Evolutionary conservation across 1,140 invertebrate species (phyloP).

Genomic region (Drosophila bifasciata): DNA sequence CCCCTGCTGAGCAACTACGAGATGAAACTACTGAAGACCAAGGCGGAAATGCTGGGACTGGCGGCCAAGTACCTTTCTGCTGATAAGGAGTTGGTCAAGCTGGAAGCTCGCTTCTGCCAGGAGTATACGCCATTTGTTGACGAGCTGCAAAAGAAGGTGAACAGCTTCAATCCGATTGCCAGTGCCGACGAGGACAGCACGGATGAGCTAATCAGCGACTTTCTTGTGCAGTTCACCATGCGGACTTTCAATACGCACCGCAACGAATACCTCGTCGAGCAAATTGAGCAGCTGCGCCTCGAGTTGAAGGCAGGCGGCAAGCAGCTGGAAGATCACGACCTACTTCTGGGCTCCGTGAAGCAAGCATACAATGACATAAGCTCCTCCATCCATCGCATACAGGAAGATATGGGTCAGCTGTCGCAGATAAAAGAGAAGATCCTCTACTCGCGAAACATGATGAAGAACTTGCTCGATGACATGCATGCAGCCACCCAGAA

Average conservation of each 20-base stretch:
- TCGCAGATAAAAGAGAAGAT: constrained; percentile 82
- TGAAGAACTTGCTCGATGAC: constrained; percentile 68
- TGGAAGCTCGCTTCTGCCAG: constrained; percentile 59
- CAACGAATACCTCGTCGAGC: constrained; percentile 66
- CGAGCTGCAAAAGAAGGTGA: constrained; percentile 67
- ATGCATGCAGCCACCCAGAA: constrained; percentile 55
- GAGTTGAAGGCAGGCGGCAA: constrained; percentile 58
- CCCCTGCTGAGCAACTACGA: constrained; percentile 59
- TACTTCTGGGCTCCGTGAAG: constrained; percentile 68
- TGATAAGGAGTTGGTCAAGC: constrained; percentile 47
- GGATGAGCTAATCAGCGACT: constrained; percentile 73
- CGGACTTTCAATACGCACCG: constrained; percentile 60
- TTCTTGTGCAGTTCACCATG: constrained; percentile 71
- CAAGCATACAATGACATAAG: constrained; percentile 72
- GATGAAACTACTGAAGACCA: constrained; percentile 69
- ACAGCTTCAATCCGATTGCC: constrained; percentile 59
- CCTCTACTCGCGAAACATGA: constrained; percentile 69
- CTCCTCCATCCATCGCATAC: constrained; percentile 67
- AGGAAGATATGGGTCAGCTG: constrained; percentile 75
- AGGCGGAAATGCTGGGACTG: constrained; percentile 61
- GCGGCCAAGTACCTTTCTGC: constrained; percentile 57
- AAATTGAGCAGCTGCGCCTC: constrained; percentile 64
- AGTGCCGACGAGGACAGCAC: constrained; percentile 37
- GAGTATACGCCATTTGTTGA: constrained; percentile 60
- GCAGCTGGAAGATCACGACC: constrained; percentile 69